Evolutionary conservation across 1,140 invertebrate genomes (phyloP).

Genomic region (Trypoxylus dichotomus): DNA sequence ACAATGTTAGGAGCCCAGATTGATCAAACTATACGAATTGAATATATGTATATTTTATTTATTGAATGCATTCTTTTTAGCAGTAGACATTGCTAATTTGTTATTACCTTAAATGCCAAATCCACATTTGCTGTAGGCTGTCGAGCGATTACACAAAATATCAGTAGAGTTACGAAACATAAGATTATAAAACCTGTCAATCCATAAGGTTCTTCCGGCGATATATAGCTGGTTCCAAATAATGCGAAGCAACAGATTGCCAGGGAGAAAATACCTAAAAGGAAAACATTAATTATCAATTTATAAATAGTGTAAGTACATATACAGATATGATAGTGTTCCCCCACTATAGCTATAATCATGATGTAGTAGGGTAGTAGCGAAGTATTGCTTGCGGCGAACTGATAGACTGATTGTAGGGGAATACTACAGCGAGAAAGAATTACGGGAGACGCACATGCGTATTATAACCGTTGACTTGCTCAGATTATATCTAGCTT

Average conservation of each 20-base stretch:
- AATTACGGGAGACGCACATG: too few relatives aligned
- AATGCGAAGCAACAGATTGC: background rate
- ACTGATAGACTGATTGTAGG: too few relatives aligned
- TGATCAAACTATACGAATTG: too few relatives aligned
- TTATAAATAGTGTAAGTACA: background rate
- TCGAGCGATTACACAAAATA: constrained; percentile 27
- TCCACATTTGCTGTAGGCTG: constrained; percentile 21
- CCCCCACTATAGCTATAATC: too few relatives aligned
- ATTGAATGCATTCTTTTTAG: background rate
- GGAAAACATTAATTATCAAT: background rate
- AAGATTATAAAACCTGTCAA: constrained; percentile 20
- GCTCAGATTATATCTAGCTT: too few relatives aligned
- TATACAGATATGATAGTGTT: too few relatives aligned
- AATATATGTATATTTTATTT: too few relatives aligned
- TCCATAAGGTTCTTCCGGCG: constrained; percentile 2
- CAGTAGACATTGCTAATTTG: background rate
- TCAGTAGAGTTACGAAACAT: constrained; percentile 4
- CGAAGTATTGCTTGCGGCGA: too few relatives aligned
- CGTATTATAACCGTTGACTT: too few relatives aligned
- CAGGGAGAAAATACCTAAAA: constrained; percentile 28
- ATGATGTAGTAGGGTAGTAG: too few relatives aligned
- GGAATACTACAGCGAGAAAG: too few relatives aligned
- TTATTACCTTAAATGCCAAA: constrained; percentile 34
- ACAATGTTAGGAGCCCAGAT: background rate
- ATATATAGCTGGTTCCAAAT: constrained; percentile 15